These are phyloP conservation scores for Lordiphosa collinella DNA, from an alignment of 1,140 invertebrate species.

Conservation along the genomic window DNA sequence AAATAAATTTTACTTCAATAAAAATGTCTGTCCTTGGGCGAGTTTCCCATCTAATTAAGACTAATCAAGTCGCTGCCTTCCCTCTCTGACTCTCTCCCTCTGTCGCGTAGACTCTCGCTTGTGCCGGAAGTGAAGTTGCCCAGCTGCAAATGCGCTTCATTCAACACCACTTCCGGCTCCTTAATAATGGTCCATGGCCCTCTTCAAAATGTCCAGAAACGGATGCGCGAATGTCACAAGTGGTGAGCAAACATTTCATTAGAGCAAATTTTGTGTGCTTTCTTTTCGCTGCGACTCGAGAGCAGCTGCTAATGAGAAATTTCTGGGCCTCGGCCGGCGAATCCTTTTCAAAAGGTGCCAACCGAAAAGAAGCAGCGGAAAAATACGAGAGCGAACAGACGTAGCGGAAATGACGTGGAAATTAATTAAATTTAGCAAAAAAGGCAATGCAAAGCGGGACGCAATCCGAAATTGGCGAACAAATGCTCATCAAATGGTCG, in stretches of 20 bases:
- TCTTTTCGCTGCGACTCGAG: slow-evolving; percentile 33
- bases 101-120: not conserved
- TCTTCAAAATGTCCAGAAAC: slow-evolving; percentile 26
- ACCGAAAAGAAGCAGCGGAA: slow-evolving; percentile 5
- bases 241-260: slow-evolving; percentile 78
- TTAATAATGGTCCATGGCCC: not conserved
- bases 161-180: slow-evolving; percentile 42
- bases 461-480: slow-evolving; percentile 42
- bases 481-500: slow-evolving; percentile 50
- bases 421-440: slow-evolving; percentile 72
- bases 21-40: not conserved
- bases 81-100: too few species aligned
- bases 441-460: slow-evolving; percentile 12
- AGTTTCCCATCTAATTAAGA: slow-evolving; percentile 70
- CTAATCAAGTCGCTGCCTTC: slow-evolving; percentile 52
- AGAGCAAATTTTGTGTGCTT: slow-evolving; percentile 64
- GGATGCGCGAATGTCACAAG: slow-evolving; percentile 72
- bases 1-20: not conserved
- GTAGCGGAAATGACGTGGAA: slow-evolving; percentile 66
- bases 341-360: slow-evolving; percentile 60
- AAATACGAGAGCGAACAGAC: not conserved
- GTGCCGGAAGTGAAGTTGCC: slow-evolving; percentile 45
- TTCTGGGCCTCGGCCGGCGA: slow-evolving; percentile 51
- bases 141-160: slow-evolving; percentile 36
- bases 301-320: slow-evolving; percentile 72